A percentile compares a stretch with the other conserved stretches of the same genome.
Evolutionary conservation across 1,140 invertebrate genomes (phyloP).

Genomic region (Dufourea novaeangliae): DNA sequence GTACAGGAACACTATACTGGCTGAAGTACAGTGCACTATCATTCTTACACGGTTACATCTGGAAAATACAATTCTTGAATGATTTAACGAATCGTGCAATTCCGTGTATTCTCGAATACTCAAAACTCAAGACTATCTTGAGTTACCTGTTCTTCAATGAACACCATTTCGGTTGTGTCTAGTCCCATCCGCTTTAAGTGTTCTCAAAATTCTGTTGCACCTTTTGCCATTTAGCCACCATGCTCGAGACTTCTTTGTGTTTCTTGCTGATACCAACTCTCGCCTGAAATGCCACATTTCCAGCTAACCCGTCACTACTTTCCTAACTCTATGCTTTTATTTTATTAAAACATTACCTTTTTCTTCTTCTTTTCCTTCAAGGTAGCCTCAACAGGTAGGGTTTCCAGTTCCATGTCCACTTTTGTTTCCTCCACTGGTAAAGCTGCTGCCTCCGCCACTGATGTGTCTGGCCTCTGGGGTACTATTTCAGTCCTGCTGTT

Average conservation of each 20-base stretch:
- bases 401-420: conserved; percentile 41
- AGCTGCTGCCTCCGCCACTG: conserved; percentile 4
- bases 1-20: conserved; percentile 35
- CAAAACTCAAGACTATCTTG: background rate
- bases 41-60: conserved; percentile 12
- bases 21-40: conserved; percentile 24
- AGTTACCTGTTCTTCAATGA: background rate
- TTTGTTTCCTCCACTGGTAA: conserved; percentile 30
- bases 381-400: background rate
- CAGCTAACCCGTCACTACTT: background rate
- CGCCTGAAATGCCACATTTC: conserved; percentile 76
- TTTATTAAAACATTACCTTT: too few species aligned
- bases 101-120: too few species aligned
- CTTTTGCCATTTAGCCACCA: conserved; percentile 89
- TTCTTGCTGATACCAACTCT: conserved; percentile 86
- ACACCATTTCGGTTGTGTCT: background rate
- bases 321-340: background rate
- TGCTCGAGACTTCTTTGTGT: conserved; percentile 87
- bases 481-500: conserved; percentile 62
- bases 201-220: conserved; percentile 84
- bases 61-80: background rate
- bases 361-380: conserved; percentile 52
- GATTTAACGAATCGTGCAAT: background rate
- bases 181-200: conserved; percentile 7
- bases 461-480: conserved; percentile 34